These are phyloP conservation scores for Myripristis murdjan DNA, from an alignment of 2,797 vertebrate species.

Conservation along the genomic window DNA sequence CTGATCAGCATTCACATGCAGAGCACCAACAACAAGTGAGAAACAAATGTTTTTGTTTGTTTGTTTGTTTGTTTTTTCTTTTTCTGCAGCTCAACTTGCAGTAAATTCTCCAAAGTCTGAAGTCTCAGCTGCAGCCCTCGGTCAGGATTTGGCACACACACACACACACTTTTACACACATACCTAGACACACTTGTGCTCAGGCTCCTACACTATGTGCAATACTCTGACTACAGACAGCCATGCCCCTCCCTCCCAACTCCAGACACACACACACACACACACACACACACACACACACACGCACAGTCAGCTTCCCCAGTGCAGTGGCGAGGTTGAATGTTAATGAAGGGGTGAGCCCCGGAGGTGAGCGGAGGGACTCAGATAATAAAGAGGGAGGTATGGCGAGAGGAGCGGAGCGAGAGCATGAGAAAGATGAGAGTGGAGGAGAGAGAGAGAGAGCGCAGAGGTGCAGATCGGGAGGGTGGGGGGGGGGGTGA, in stretches of 20 bases:
- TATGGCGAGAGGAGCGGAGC: conserved; percentile 9
- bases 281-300: conserved; percentile 17
- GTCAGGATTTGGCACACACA: conserved; percentile 40
- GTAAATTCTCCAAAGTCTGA: conserved; percentile 40
- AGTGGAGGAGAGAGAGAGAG: not conserved
- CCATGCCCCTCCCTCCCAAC: no score
- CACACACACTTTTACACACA: conserved; percentile 1
- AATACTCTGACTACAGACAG: not conserved
- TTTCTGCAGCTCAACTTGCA: conserved; percentile 47
- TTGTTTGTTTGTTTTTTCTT: no score
- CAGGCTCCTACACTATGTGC: not conserved
- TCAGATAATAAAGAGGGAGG: conserved; percentile 28
- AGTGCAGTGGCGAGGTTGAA: conserved; percentile 30
- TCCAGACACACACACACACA: conserved; percentile 6
- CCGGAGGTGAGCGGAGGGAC: conserved; percentile 36
- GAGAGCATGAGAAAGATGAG: not conserved
- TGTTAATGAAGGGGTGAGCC: conserved; percentile 44
- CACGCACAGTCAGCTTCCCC: not conserved
- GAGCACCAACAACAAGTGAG: conserved; percentile 63
- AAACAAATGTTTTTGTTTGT: conserved; percentile 65
- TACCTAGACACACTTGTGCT: conserved; percentile 4
- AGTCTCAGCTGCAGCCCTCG: conserved; percentile 38
- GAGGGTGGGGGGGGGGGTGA: not conserved
- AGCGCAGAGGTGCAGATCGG: not conserved
- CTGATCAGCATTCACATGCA: conserved; percentile 47